Base-by-base conservation (phyloP, 2,797 vertebrate species). In the Pangasius larnaudii region DNA sequence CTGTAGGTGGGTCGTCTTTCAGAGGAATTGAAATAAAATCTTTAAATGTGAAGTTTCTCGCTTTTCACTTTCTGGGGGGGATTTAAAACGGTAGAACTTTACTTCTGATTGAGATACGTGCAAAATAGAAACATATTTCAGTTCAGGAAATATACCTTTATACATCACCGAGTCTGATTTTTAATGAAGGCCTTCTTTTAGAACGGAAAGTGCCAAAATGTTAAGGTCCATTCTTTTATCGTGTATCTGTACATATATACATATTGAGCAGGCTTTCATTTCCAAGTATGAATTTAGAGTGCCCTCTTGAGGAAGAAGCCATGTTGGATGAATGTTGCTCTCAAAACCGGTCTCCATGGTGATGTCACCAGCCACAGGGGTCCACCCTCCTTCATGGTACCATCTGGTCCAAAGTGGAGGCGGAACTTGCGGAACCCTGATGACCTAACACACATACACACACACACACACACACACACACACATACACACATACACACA, bases 331-430 rank as follows among this genome's bases (percentile, higher is more conserved):
- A 49, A 22, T 88, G 30, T 85, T 71, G 81, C 65, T 79, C 59
- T 85, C 58, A 84, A 71, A 82, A 87, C 65, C 58, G 39, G 74
- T 91, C 67, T 89, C 79, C 61, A 72, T 83, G 77, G 61, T 87
- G 71, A 80, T 88, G 86, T 88, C 86, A 84, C 46, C 81, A 84
- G 71, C 56, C 69, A 56, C 53, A 30, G 67, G 82, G 77, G 81
- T 87, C 81, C 72, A 74, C 69, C 53, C 69, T 87, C 87, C 85
- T 86, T 77, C 86, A 49, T 83, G 77, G 69, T 88, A 49, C 89
- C 90, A 91, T 91, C 89, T 91, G 90, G 89, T 83, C 83, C 61
- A 87, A 56, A 87, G 80, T 71, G 53, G 87, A 88, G 87, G 75
- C 11, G 24, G 85, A 89, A 88, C 58, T 78, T 74, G 86, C 30